Conservation (phyloP, 2,888 invertebrate species). For the Ophraella communa region DNA sequence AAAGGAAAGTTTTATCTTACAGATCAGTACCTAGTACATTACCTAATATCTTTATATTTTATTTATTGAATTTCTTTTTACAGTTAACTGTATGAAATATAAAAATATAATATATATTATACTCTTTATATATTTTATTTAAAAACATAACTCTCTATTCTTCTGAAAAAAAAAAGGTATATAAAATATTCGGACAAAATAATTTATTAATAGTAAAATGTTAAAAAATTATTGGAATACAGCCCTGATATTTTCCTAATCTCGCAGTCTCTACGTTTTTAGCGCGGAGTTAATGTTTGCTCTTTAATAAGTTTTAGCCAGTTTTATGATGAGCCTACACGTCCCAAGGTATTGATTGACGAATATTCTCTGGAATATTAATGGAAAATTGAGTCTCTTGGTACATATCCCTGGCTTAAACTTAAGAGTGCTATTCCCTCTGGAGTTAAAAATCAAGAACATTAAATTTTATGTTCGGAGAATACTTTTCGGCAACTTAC, state of each 20-base stretch:
- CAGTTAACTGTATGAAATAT: too few species aligned
- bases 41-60: too few species aligned
- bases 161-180: too few species aligned
- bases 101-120: too few species aligned
- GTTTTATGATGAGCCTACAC: conserved; percentile 26
- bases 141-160: too few species aligned
- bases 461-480: not conserved
- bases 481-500: not conserved
- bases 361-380: conserved; percentile 22
- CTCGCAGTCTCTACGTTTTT: not conserved
- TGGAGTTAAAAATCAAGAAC: not conserved
- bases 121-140: too few species aligned
- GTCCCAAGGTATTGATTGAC: conserved; percentile 25
- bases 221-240: not conserved
- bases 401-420: conserved; percentile 19
- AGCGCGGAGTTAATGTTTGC: conserved; percentile 18
- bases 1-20: too few species aligned
- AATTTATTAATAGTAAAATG: too few species aligned
- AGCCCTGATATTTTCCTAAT: not conserved
- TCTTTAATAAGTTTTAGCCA: conserved; percentile 21
- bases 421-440: conserved; percentile 9
- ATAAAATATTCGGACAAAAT: too few species aligned
- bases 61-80: too few species aligned
- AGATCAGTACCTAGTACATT: too few species aligned
- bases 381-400: conserved; percentile 21